These are phyloP conservation scores for Isotomurus palustris DNA, from an alignment of 2,888 invertebrate genomes.

Conservation along the genomic window DNA sequence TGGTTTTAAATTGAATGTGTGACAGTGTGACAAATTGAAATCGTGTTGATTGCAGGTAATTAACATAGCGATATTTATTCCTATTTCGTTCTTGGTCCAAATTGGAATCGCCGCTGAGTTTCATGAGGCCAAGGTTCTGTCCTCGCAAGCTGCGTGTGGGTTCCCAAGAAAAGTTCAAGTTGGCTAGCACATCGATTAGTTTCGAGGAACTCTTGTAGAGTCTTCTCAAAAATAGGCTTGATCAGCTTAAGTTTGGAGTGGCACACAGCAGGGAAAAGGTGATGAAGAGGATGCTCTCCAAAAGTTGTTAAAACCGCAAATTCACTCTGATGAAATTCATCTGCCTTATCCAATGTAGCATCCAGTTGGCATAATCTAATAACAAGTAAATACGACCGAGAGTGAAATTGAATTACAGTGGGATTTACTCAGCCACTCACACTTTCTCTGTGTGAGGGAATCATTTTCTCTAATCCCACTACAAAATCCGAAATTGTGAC, in stretches of 20 bases:
- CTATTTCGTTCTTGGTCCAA: background rate
- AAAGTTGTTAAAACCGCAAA: constrained; percentile 60
- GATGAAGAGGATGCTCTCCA: constrained; percentile 74
- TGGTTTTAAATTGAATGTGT: constrained; percentile 8
- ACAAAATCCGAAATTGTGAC: too few relatives aligned
- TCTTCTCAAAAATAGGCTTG: constrained; percentile 39
- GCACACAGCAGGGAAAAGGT: constrained; percentile 68
- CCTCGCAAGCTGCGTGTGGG: constrained; percentile 60
- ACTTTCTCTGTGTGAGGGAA: too few relatives aligned
- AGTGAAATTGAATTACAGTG: too few relatives aligned
- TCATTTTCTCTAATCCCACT: too few relatives aligned
- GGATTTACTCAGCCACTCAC: too few relatives aligned
- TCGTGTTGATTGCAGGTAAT: too few relatives aligned
- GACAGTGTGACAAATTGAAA: too few relatives aligned
- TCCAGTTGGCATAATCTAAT: constrained; percentile 37
- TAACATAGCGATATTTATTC: too few relatives aligned
- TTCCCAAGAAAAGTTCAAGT: constrained; percentile 62
- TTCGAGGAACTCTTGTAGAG: constrained; percentile 57
- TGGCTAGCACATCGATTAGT: constrained; percentile 52
- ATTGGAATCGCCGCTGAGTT: background rate
- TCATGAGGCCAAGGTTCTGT: constrained; percentile 50
- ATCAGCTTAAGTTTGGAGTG: constrained; percentile 48
- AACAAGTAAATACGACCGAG: too few relatives aligned
- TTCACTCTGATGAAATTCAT: constrained; percentile 33
- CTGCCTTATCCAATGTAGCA: constrained; percentile 34